These are phyloP conservation scores for Argyresthia goedartella DNA, from an alignment of 2,888 invertebrate species.

Conservation along the genomic window DNA sequence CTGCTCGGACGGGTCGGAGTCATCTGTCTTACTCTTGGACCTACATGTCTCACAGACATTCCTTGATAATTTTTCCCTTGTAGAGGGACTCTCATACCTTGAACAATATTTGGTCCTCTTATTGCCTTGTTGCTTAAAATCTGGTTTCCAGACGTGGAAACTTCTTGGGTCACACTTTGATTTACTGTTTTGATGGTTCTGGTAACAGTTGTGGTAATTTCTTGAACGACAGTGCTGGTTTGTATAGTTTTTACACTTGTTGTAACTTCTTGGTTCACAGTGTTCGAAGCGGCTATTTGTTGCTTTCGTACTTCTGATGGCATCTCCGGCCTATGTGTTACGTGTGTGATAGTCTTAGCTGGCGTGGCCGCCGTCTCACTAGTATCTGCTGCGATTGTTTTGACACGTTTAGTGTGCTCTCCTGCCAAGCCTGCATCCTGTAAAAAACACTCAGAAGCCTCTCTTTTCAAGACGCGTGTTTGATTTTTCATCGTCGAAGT, in stretches of 20 bases:
- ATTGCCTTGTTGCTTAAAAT: background rate
- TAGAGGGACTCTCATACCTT: conserved; percentile 24
- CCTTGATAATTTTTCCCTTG: conserved; percentile 13
- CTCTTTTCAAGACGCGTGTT: background rate
- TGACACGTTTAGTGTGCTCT: conserved; percentile 10
- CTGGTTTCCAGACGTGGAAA: conserved; percentile 12
- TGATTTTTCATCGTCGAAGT: conserved; percentile 1
- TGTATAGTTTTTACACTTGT: conserved; percentile 45
- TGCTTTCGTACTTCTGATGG: conserved; percentile 18
- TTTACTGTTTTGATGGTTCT: conserved; percentile 47
- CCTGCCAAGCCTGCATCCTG: conserved; percentile 17
- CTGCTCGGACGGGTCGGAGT: background rate
- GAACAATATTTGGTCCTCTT: conserved; percentile 24
- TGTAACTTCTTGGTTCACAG: conserved; percentile 27
- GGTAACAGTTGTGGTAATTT: conserved; percentile 61
- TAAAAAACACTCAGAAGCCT: conserved; percentile 8
- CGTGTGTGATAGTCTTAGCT: background rate
- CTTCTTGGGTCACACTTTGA: conserved; percentile 33
- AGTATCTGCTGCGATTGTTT: conserved; percentile 9
- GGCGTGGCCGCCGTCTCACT: conserved; percentile 7
- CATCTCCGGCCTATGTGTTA: conserved; percentile 23
- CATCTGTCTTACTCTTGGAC: conserved; percentile 27
- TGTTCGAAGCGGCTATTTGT: conserved; percentile 17
- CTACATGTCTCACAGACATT: conserved; percentile 31
- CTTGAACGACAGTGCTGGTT: conserved; percentile 56